Percentiles rank a stretch among this genome's conserved stretches.
Evolutionary conservation across 2,888 invertebrate species (phyloP).

Genomic region (Volucella inanis): DNA sequence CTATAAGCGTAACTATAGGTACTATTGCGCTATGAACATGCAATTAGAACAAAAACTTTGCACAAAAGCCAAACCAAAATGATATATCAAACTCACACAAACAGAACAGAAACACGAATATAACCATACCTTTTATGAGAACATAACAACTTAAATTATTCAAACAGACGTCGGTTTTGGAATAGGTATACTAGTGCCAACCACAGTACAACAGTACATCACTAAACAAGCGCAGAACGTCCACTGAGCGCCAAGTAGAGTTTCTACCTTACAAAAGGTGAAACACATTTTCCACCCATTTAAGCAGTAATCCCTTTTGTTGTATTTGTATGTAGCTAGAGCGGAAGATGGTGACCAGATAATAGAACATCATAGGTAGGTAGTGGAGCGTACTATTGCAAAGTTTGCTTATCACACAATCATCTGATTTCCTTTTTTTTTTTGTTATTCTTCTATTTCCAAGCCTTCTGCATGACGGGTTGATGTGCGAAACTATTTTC

Average conservation of each 20-base stretch:
- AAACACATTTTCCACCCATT: conserved; percentile 53
- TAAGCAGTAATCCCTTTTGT: conserved; percentile 64
- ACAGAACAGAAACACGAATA: conserved; percentile 24
- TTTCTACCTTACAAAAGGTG: conserved; percentile 45
- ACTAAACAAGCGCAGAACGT: conserved; percentile 54
- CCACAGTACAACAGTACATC: conserved; percentile 6
- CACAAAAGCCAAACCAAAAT: conserved; percentile 50
- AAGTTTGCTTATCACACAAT: conserved; percentile 39
- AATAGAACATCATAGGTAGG: conserved; percentile 10
- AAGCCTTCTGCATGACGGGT: conserved; percentile 5
- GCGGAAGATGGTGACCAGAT: conserved; percentile 23
- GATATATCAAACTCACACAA: conserved; percentile 42
- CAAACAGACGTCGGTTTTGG: background rate
- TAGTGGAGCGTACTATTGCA: conserved; percentile 34
- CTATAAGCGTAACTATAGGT: background rate
- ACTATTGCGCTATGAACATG: conserved; percentile 58
- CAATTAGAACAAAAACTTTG: conserved; percentile 61
- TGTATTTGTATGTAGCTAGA: conserved; percentile 20
- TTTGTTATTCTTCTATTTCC: conserved; percentile 16
- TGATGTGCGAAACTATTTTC: conserved; percentile 23
- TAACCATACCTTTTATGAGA: conserved; percentile 9
- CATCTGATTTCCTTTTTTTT: conserved; percentile 45
- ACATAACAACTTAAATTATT: conserved; percentile 1
- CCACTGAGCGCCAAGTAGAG: conserved; percentile 45
- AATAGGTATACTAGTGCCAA: conserved; percentile 8